Evolutionary conservation across 92 coral and sea anemone genomes (phyloP).

Genomic region (Bergia sp.): DNA sequence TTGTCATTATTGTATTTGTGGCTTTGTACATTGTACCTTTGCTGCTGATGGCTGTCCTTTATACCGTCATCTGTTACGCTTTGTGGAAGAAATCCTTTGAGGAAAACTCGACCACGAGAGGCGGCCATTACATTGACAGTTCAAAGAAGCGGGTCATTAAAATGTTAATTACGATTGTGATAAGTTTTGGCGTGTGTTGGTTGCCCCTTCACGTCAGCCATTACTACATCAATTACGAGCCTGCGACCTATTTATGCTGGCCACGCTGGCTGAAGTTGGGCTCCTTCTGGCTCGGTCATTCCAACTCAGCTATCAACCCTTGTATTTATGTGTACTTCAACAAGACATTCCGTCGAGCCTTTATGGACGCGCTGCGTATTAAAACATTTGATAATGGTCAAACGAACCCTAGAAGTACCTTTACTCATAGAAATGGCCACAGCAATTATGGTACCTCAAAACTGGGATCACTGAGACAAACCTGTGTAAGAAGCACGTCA

Average conservation of each 20-base stretch:
- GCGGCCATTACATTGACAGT: constrained; percentile 60
- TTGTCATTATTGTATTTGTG: constrained; percentile 66
- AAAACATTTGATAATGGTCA: constrained; percentile 47
- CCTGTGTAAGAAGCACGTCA: not conserved
- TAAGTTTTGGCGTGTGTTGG: constrained; percentile 81
- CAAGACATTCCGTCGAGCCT: constrained; percentile 85
- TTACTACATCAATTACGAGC: constrained; percentile 82
- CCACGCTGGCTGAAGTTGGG: constrained; percentile 51
- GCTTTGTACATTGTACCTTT: constrained; percentile 75
- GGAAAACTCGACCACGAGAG: constrained; percentile 48
- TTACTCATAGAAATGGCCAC: not conserved
- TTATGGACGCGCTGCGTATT: constrained; percentile 76
- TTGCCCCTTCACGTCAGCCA: constrained; percentile 82
- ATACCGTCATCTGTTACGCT: constrained; percentile 71
- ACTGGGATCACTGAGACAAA: not conserved
- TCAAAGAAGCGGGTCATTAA: constrained; percentile 85
- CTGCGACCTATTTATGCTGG: constrained; percentile 63
- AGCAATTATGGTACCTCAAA: not conserved
- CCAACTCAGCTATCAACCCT: constrained; percentile 88
- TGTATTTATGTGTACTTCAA: constrained; percentile 77
- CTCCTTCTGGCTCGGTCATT: constrained; percentile 88
- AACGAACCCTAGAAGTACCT: not conserved
- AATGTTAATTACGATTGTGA: constrained; percentile 76
- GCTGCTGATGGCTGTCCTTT: constrained; percentile 77
- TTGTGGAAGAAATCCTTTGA: constrained; percentile 67